Evolutionary conservation across 2,797 vertebrate species (phyloP).

Genomic region (Tenualosa ilisha): DNA sequence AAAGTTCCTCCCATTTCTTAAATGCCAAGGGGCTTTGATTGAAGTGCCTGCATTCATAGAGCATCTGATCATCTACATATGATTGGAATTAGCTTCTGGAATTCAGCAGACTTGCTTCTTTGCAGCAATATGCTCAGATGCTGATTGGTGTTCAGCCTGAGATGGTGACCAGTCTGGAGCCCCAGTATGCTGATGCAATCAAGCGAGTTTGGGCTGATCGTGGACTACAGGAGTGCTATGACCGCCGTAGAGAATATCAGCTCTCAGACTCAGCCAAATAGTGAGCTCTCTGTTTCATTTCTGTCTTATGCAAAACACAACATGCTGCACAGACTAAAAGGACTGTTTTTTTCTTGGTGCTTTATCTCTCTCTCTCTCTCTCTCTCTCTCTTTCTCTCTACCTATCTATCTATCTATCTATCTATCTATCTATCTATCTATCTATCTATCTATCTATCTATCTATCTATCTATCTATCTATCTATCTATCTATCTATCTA

Average conservation of each 20-base stretch:
- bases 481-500: too few species aligned
- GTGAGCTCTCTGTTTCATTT: slow-evolving; percentile 67
- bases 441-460: too few species aligned
- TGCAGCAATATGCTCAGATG: slow-evolving; percentile 70
- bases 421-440: too few species aligned
- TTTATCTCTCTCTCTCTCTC: background rate
- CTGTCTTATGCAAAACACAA: background rate
- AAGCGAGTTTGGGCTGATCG: slow-evolving; percentile 81
- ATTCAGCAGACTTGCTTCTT: slow-evolving; percentile 33
- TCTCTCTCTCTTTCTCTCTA: background rate
- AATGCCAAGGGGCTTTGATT: background rate
- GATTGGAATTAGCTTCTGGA: background rate
- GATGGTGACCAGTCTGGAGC: slow-evolving; percentile 63
- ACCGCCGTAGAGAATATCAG: slow-evolving; percentile 82
- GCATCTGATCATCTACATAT: too few species aligned
- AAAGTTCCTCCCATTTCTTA: background rate
- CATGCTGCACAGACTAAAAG: background rate
- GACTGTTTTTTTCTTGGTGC: too few species aligned
- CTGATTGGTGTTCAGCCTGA: slow-evolving; percentile 73
- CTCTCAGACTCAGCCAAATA: slow-evolving; percentile 87
- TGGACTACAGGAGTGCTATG: slow-evolving; percentile 81
- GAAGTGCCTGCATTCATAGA: background rate
- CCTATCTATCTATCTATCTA: too few species aligned
- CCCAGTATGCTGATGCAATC: slow-evolving; percentile 77
- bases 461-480: too few species aligned